Evolutionary conservation across 1,140 invertebrate genomes (phyloP), one percentile per base, ranked within the genome.

Genomic region (Bombyx mori): DNA sequence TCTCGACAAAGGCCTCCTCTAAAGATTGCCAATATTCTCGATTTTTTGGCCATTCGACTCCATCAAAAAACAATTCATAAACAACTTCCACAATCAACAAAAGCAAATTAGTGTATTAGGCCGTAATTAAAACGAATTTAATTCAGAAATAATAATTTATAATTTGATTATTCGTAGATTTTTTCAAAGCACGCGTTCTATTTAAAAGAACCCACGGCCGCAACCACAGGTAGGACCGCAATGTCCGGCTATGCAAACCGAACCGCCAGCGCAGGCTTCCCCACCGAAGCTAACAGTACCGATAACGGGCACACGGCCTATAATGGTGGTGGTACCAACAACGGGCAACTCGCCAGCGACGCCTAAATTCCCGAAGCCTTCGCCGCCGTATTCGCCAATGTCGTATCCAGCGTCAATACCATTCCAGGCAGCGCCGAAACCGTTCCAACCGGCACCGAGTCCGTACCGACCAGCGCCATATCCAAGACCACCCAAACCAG

Each of bases 311-410:
- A 45, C 44, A 1, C 44, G 10, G 44, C 44, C 44, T 8, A 12
- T 12, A 7, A 12, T 12, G 2, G 12, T 12, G 5, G 48, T 63
- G 45, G 54, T 63, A 53, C 61, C 61, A 49, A 57, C 50, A 5
- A 79, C 77, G 22, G 75, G 75, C 55, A 79, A 65, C 54, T 79
- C 75, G 3, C 77, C 77, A 8, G 64, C 61, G 7, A 77, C 75
- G 2, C 61, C 66, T 3, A 79, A 65, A 22, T 73, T 68, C 42
- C 76, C 76, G 10, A 71, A 54, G 8, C 76, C 76, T 8, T 58
- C 61, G 35, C 74, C 74, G 3, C 74, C 74, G 26, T 77, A 79
- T 35, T 7, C 46, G 1, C 44, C 54, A 12, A 6, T 2, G 7
- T 8, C n/a, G 26, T 35, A 35, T 2, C 26, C 26, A 0, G 2